Evolutionary conservation across 2,113 vertebrate genomes (phyloP), one percentile per base, ranked within the genome.

Genomic region (Rhizomys pruinosus): DNA sequence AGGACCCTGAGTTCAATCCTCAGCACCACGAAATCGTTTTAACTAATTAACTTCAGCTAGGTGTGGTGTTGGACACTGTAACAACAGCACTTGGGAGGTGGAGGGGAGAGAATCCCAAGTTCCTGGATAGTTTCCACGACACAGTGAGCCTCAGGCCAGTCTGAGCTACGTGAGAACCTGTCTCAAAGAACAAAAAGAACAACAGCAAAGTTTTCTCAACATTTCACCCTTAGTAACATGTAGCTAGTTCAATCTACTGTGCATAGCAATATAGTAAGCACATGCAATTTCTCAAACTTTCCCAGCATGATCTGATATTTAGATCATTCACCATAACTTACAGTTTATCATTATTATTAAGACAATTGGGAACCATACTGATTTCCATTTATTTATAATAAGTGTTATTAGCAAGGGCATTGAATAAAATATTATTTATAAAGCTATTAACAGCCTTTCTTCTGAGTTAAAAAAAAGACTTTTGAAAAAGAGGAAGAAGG

Each of bases 341-440:
- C 39, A 27, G 37, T 32, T 79, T 85, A 52, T 59, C 79, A 59
- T 64, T 34, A 27, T 23, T 42, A 74, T 25, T 76, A 76, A 91
- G 85, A 73, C 68, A 86, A 76, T n/a, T 42, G 88, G 64, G 77
- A 84, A 47, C 32, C 71, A 66, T 8, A 15, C 37, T 39, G 37
- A 61, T 52, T 47, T 73, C 27, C 47, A n/a, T 74, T 96, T 71
- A 63, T 57, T 88, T 81, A 84, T 3, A 77, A 37, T 32, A 95
- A 84, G 34, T 92, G 68, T 71, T 68, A 91, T 71, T 73, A 78
- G 64, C 52, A 79, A 87, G 73, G n/a, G 27, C 61, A 84, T 93
- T 90, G 74, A 93, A 20, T 47, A 74, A 81, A 89, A 55, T 34
- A 82, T 7, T 89, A 52, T 93, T 92, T 87, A 88, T 78, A 80